A percentile compares a stretch with the other conserved stretches of the same genome.
These are phyloP conservation scores for Apogon talboti DNA, from an alignment of 2,797 vertebrate genomes.

Conservation along the genomic window DNA sequence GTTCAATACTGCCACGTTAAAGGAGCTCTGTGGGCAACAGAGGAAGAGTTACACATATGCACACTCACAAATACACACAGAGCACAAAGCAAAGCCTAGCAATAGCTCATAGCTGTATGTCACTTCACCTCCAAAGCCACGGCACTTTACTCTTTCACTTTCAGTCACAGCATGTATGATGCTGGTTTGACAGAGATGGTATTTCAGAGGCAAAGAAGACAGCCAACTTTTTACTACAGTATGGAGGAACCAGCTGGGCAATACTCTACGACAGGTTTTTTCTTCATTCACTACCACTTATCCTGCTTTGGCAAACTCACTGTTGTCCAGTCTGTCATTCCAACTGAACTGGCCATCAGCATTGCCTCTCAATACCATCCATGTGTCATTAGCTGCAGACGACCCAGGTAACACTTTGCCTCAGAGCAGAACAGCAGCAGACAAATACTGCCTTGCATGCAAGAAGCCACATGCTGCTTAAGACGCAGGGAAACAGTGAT, in stretches of 20 bases:
- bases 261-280: background rate
- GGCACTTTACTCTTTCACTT: background rate
- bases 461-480: slow-evolving; percentile 62
- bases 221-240: background rate
- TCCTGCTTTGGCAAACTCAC: background rate
- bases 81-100: background rate
- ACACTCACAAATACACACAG: background rate
- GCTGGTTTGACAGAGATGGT: slow-evolving; percentile 10
- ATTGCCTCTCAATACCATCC: slow-evolving; percentile 20
- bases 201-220: slow-evolving; percentile 16
- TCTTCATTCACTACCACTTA: background rate
- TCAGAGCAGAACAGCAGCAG: slow-evolving; percentile 41
- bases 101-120: background rate
- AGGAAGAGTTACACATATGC: slow-evolving; percentile 12
- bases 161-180: slow-evolving; percentile 15
- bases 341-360: background rate
- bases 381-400: background rate
- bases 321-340: background rate
- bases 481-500: slow-evolving; percentile 36
- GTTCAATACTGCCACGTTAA: slow-evolving; percentile 91
- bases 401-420: background rate
- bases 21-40: slow-evolving; percentile 80
- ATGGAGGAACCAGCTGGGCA: background rate
- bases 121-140: background rate
- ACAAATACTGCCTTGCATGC: slow-evolving; percentile 48